Conservation (phyloP, 2,797 vertebrate species). For the Busarellus nigricollis region DNA sequence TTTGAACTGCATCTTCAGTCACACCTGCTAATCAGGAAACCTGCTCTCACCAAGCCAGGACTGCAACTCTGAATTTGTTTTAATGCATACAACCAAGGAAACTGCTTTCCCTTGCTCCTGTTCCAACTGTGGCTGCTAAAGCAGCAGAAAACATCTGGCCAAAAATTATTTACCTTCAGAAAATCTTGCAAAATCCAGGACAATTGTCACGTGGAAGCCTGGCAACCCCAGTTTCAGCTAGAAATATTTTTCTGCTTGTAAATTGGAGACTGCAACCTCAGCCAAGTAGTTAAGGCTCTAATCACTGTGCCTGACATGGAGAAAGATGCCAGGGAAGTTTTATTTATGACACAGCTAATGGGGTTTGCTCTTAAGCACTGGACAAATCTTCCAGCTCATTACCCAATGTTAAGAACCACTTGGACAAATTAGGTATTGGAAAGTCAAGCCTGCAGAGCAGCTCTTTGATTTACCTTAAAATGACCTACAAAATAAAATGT, state of each 20-base stretch:
- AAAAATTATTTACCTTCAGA: background rate
- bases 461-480: background rate
- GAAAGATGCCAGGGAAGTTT: background rate
- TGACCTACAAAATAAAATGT: background rate
- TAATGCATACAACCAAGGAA: background rate
- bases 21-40: background rate
- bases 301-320: background rate
- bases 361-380: background rate
- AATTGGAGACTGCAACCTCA: background rate
- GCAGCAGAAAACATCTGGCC: background rate
- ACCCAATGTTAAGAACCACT: background rate
- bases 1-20: background rate
- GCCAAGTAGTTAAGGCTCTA: background rate
- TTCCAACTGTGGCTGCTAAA: background rate
- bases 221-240: background rate
- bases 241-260: background rate
- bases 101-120: background rate
- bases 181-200: background rate
- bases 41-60: background rate
- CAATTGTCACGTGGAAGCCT: background rate
- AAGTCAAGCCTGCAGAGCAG: background rate
- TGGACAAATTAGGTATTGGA: background rate
- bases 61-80: background rate
- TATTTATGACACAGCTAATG: background rate
- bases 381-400: slow-evolving; percentile 16